Evolutionary conservation across 2,888 invertebrate species (phyloP).

Genomic region (Acanthacorydalis orientalis): DNA sequence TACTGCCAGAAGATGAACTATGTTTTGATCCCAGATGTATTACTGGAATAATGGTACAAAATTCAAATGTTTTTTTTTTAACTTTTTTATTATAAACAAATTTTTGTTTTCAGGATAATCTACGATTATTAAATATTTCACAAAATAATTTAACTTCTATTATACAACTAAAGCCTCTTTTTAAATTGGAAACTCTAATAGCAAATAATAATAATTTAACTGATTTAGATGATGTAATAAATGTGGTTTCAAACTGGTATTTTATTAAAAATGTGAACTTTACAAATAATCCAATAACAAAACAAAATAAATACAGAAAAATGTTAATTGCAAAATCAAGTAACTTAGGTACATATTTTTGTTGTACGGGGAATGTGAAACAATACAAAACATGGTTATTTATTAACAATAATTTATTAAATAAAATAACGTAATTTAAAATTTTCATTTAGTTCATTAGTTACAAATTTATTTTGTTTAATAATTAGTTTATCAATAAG

Average conservation of each 20-base stretch:
- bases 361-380: too few species aligned
- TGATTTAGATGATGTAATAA: slow-evolving; percentile 34
- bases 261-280: slow-evolving; percentile 38
- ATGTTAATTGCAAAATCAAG: slow-evolving; percentile 44
- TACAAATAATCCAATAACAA: slow-evolving; percentile 44
- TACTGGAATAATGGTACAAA: slow-evolving; percentile 36
- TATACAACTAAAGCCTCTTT: slow-evolving; percentile 31
- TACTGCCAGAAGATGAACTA: slow-evolving; percentile 35
- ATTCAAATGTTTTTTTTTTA: neutral
- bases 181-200: slow-evolving; percentile 33
- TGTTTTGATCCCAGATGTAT: slow-evolving; percentile 51
- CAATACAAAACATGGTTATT: too few species aligned
- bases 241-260: slow-evolving; percentile 35
- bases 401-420: too few species aligned
- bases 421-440: too few species aligned
- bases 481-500: too few species aligned
- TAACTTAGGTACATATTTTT: slow-evolving; percentile 32
- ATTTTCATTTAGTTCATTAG: too few species aligned
- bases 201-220: slow-evolving; percentile 40
- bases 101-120: slow-evolving; percentile 29
- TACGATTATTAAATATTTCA: slow-evolving; percentile 43
- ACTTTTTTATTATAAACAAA: neutral
- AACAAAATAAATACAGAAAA: slow-evolving; percentile 46
- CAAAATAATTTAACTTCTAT: slow-evolving; percentile 41
- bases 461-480: too few species aligned